These are phyloP conservation scores for Falco berigora DNA, from an alignment of 2,797 vertebrate species.

Conservation along the genomic window DNA sequence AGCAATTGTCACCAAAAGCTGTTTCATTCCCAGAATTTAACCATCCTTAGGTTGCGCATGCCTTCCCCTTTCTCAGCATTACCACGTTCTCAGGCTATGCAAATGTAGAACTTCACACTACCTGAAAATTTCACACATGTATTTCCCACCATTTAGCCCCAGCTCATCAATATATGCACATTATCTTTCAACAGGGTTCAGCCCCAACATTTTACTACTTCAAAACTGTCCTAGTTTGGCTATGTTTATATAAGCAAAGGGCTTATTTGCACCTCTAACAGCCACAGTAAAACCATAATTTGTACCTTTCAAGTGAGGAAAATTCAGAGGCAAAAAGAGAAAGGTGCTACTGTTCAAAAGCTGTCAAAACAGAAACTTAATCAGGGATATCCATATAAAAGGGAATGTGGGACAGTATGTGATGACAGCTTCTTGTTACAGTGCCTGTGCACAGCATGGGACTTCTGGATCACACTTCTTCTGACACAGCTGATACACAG, in stretches of 20 bases:
- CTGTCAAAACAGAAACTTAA: slow-evolving; percentile 62
- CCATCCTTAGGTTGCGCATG: neutral
- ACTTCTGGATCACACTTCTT: neutral
- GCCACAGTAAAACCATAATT: slow-evolving; percentile 58
- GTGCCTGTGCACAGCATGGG: slow-evolving; percentile 10
- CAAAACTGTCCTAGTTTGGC: slow-evolving; percentile 14
- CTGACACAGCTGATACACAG: neutral
- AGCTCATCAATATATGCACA: neutral
- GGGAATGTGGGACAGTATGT: neutral
- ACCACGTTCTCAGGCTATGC: neutral
- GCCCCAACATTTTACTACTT: neutral
- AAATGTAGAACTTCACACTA: slow-evolving; percentile 49
- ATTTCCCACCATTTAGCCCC: neutral
- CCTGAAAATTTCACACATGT: slow-evolving; percentile 16
- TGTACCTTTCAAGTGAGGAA: slow-evolving; percentile 58
- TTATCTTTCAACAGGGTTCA: neutral
- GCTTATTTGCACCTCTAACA: slow-evolving; percentile 67
- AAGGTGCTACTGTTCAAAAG: slow-evolving; percentile 60
- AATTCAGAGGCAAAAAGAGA: slow-evolving; percentile 50
- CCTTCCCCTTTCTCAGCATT: neutral
- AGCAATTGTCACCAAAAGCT: neutral
- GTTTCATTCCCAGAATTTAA: neutral
- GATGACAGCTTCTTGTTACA: slow-evolving; percentile 33
- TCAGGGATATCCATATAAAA: slow-evolving; percentile 28
- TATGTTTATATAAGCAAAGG: neutral